Base-by-base conservation (phyloP, 2,888 invertebrate genomes). In the Leptopilina syphax region DNA sequence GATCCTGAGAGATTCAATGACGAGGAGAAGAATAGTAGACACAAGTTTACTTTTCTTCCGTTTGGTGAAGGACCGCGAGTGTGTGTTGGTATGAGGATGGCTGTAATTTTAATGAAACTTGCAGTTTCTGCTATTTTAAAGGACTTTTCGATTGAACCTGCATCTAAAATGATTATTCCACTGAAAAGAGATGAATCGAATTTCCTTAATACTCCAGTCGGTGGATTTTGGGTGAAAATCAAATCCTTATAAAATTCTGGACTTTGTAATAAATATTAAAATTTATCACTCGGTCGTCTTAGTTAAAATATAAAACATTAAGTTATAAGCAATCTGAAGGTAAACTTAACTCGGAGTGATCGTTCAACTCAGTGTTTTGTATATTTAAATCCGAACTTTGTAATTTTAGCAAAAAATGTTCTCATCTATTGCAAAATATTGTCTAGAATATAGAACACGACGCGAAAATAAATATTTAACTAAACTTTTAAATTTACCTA, bases 1-100 rank as follows among this genome's bases (percentile, higher is more conserved):
- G 86, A 88, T 79, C 90, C 90, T 0, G 88, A 89, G 0, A 81
- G 90, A 77, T 90, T 90, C 63, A 60, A 9, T 18, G 41, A 6
- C 12, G 84, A 84, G 0, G 83, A 77, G 0, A 89, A 87, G 34
- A 73, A 80, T 0, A 60, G 63, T 0, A 82, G 87, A 5, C 81
- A 81, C 0, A 89, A 84, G 77, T 87, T 81, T 57, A 70, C 83
- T 63, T 60, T 60, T 18, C 60, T 60, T n/a, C 60, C 60, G 7
- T 60, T 60, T 60, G 60, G 60, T 7, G 60, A 60, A 18, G 60
- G 60, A 60, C 60, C 60, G 1, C 13, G 60, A 60, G n/a, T 60
- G 4, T 60, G 4, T 87, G 81, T 73, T n/a, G 60, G n/a, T 18
- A 60, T 60, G 60, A 18, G 60, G n/a, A 13, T 60, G 60, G 63